phyloP scores from a whole-genome alignment of 2,888 invertebrate genomes.

The Hipparchia semele region DNA sequence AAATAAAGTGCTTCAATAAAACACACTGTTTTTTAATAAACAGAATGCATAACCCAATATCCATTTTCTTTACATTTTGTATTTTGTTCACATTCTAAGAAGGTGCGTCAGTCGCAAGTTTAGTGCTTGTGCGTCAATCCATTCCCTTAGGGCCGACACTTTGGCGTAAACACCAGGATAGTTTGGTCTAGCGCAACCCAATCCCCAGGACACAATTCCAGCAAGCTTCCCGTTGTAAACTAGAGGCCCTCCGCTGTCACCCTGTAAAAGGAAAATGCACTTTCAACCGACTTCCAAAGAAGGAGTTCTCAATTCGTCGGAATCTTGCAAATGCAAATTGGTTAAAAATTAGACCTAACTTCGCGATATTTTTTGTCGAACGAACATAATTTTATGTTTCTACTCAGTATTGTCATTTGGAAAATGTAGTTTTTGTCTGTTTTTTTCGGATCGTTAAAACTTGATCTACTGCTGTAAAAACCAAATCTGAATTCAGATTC shows the following conservation, averaged over 20 bases:
- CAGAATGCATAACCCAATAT: neutral
- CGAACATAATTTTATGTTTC: no score
- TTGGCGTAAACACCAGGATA: constrained; percentile 77
- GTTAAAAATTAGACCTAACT: no score
- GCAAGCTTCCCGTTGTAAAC: constrained; percentile 70
- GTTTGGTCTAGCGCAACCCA: constrained; percentile 73
- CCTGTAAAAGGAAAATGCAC: constrained; percentile 53
- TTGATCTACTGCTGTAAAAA: no score
- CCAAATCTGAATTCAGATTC: no score
- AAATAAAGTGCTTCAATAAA: neutral
- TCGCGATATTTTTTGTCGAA: no score
- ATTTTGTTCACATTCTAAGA: constrained; percentile 38
- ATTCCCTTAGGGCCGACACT: constrained; percentile 66
- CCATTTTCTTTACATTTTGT: neutral
- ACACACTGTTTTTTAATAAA: neutral
- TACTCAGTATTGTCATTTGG: no score
- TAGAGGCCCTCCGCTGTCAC: constrained; percentile 77
- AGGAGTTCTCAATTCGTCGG: no score
- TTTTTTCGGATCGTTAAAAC: no score
- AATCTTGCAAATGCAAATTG: no score
- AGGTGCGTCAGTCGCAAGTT: constrained; percentile 54
- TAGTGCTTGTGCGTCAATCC: constrained; percentile 64
- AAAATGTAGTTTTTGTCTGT: no score
- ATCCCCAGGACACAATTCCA: constrained; percentile 76
- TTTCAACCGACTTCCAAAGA: neutral